A percentile compares a stretch with the other conserved stretches of the same genome.
Conservation (phyloP, 2,888 invertebrate genomes). For the Drosophila planitibia region DNA sequence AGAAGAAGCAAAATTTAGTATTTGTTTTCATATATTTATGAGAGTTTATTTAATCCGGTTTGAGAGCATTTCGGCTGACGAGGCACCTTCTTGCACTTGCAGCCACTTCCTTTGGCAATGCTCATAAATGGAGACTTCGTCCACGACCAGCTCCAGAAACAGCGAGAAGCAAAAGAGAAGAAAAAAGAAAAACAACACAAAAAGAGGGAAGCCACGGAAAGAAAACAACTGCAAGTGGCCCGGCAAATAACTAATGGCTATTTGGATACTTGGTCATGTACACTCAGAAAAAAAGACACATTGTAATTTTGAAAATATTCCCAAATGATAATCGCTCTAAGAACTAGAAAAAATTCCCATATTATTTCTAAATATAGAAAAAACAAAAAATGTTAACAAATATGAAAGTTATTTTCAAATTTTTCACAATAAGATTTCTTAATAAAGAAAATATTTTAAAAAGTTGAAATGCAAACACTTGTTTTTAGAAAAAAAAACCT, state of each 20-base stretch:
- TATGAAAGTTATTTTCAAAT: too few species aligned
- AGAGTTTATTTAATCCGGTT: constrained; percentile 20
- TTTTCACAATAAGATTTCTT: too few species aligned
- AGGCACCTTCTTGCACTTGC: constrained; percentile 39
- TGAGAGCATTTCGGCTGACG: constrained; percentile 36
- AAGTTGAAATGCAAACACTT: too few species aligned
- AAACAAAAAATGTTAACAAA: too few species aligned
- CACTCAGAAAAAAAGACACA: not conserved
- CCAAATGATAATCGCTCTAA: not conserved
- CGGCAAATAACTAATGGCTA: constrained; percentile 39
- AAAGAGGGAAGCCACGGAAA: not conserved
- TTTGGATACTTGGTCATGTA: not conserved
- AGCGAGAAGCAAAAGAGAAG: not conserved
- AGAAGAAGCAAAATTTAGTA: not conserved
- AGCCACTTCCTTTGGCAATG: constrained; percentile 34
- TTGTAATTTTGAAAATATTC: not conserved
- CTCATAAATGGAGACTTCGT: constrained; percentile 28
- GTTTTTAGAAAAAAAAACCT: too few species aligned
- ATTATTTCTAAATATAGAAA: too few species aligned
- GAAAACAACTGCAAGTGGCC: constrained; percentile 33
- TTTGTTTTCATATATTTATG: not conserved
- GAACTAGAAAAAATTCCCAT: too few species aligned
- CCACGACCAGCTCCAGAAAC: constrained; percentile 1
- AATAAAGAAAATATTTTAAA: too few species aligned
- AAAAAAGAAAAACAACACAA: constrained; percentile 1